Percentiles rank a stretch among this genome's conserved stretches.
Conservation (phyloP, 2,797 vertebrate genomes). For the Acrocephalus scirpaceus region DNA sequence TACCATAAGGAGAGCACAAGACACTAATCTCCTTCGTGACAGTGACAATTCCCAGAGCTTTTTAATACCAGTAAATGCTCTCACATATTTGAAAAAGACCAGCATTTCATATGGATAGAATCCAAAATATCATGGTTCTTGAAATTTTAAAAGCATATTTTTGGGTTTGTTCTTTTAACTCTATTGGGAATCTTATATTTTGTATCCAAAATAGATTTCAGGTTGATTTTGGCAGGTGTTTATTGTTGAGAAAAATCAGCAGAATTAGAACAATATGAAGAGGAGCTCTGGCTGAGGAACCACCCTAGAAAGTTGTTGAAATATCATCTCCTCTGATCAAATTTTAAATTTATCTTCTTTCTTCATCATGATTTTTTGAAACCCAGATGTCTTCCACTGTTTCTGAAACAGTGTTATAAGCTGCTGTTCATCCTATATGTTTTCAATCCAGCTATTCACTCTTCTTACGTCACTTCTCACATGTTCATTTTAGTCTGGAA, state of each 20-base stretch:
- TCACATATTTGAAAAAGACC: constrained; percentile 38
- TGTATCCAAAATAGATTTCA: constrained; percentile 9
- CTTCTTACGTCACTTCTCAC: not conserved
- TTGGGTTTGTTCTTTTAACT: not conserved
- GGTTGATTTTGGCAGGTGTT: constrained; percentile 23
- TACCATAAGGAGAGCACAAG: constrained; percentile 11
- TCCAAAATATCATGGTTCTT: constrained; percentile 25
- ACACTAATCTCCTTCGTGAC: constrained; percentile 50
- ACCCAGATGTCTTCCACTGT: not conserved
- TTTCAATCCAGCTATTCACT: not conserved
- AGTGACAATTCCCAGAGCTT: constrained; percentile 62
- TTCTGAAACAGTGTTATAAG: not conserved
- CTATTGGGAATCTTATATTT: not conserved
- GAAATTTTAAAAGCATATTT: constrained; percentile 36
- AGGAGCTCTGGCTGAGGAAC: not conserved
- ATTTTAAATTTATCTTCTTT: not conserved
- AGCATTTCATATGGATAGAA: constrained; percentile 32
- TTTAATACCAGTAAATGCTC: constrained; percentile 33
- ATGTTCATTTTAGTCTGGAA: not conserved
- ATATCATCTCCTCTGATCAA: not conserved
- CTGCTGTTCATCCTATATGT: not conserved
- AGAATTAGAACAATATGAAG: not conserved
- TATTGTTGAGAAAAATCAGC: not conserved
- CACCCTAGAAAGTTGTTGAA: not conserved
- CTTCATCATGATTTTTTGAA: constrained; percentile 3